Evolutionary conservation across 2,888 invertebrate species (phyloP).

Genomic region (Lapara coniferarum): DNA sequence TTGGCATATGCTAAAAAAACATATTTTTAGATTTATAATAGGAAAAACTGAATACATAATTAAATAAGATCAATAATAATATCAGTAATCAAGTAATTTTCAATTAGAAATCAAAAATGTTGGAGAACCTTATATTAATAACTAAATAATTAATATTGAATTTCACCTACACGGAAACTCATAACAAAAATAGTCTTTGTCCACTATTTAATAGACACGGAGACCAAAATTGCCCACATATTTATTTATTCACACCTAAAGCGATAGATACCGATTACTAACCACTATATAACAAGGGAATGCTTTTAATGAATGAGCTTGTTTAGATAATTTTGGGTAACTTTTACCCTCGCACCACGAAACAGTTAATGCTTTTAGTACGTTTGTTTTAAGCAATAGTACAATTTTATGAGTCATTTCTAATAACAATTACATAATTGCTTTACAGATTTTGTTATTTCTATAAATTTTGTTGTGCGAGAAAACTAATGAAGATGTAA

Average conservation of each 20-base stretch:
- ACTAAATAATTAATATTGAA: not conserved
- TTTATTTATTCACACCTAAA: constrained; percentile 30
- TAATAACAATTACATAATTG: too few relatives aligned
- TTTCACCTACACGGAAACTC: not conserved
- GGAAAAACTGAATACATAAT: too few relatives aligned
- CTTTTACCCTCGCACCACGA: constrained; percentile 43
- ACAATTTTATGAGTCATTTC: too few relatives aligned
- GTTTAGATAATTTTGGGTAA: constrained; percentile 45
- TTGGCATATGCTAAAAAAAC: too few relatives aligned
- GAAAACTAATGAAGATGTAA: too few relatives aligned
- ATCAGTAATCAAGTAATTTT: too few relatives aligned
- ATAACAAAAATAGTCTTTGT: constrained; percentile 2
- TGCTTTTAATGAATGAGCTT: constrained; percentile 63
- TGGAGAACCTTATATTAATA: too few relatives aligned
- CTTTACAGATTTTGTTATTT: too few relatives aligned
- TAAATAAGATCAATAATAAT: too few relatives aligned
- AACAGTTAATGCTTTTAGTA: constrained; percentile 37
- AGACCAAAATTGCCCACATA: constrained; percentile 6
- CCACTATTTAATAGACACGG: not conserved
- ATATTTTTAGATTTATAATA: too few relatives aligned
- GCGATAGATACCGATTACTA: constrained; percentile 54
- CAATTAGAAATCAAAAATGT: too few relatives aligned
- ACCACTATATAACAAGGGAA: constrained; percentile 52
- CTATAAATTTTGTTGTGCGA: too few relatives aligned
- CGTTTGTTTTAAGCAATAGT: not conserved